Conservation (phyloP, 2,797 vertebrate species). For the Cyclopterus lumpus region DNA sequence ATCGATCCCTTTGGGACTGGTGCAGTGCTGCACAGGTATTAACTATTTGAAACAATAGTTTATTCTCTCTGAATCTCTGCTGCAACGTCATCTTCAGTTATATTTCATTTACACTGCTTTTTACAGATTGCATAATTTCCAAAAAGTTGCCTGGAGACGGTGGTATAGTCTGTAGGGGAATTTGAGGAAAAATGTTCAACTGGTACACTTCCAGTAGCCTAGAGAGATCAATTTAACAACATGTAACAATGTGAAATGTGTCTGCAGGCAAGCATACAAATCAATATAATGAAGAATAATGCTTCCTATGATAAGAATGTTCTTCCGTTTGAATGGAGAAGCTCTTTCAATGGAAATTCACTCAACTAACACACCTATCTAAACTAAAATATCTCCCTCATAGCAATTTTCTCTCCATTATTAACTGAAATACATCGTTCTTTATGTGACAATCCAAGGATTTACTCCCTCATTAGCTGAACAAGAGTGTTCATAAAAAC, state of each 20-base stretch:
- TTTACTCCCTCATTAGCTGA: background rate
- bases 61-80: background rate
- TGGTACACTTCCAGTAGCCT: background rate
- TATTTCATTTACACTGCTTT: background rate
- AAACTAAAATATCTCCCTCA: background rate
- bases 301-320: background rate
- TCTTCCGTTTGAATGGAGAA: background rate
- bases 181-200: background rate
- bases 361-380: background rate
- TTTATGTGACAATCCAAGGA: background rate
- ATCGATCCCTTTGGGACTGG: constrained; percentile 48
- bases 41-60: background rate
- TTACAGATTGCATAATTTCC: background rate
- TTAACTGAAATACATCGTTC: background rate
- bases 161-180: background rate
- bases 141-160: background rate
- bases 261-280: background rate
- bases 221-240: background rate
- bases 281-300: background rate
- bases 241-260: too few species aligned
- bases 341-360: background rate
- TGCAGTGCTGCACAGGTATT: constrained; percentile 25
- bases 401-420: background rate
- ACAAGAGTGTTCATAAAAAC: background rate
- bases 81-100: background rate